These are phyloP conservation scores for Mya arenaria DNA, from an alignment of 1,140 invertebrate species.

Conservation along the genomic window DNA sequence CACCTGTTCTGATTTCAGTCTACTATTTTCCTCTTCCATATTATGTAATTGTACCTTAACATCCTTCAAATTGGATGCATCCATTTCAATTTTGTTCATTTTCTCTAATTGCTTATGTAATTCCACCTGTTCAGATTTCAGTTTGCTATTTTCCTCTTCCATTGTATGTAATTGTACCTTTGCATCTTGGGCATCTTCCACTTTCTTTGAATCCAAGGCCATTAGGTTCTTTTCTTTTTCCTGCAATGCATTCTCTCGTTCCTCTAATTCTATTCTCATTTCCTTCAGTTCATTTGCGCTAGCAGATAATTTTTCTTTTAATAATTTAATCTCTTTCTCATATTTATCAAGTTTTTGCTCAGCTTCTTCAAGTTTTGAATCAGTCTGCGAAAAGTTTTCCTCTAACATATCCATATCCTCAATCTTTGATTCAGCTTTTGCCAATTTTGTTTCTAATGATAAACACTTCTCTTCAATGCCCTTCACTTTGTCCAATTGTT, in stretches of 20 bases:
- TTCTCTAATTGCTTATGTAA: background rate
- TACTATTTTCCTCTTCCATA: background rate
- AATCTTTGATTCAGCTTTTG: background rate
- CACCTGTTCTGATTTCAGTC: background rate
- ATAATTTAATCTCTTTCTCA: background rate
- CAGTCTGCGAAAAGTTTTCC: background rate
- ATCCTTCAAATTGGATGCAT: background rate
- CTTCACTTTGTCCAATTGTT: background rate
- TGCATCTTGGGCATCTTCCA: background rate
- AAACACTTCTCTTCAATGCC: background rate
- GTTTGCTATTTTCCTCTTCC: background rate
- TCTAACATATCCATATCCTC: background rate
- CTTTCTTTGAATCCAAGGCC: background rate
- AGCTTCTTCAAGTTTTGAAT: slow-evolving; percentile 1
- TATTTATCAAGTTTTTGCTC: background rate
- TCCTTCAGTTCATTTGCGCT: background rate
- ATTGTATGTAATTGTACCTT: too few relatives aligned
- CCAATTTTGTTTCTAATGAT: background rate
- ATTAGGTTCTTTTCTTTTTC: background rate
- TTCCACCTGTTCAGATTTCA: background rate
- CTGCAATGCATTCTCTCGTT: background rate
- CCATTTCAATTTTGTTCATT: background rate
- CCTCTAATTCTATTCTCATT: background rate
- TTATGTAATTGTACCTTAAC: too few relatives aligned
- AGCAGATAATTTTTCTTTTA: too few relatives aligned